Evolutionary conservation across 1,140 invertebrate genomes (phyloP), one percentile per base, ranked within the genome.

Genomic region (Sitophilus oryzae): DNA sequence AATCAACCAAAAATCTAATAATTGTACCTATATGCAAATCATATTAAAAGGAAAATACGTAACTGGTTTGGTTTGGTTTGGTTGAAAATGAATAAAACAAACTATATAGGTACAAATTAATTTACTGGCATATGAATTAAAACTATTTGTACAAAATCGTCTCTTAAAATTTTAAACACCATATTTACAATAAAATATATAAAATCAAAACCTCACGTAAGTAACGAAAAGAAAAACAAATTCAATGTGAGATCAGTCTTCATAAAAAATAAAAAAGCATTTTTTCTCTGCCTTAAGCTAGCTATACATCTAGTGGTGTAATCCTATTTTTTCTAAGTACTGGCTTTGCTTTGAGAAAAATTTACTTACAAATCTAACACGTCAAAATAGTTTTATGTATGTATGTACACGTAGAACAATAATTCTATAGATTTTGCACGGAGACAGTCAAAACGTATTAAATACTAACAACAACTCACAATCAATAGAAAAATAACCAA

Each of bases 221-320:
- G 18, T 42, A 38, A 20, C 25, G 20, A 56, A 48, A 30, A 49
- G 49, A 43, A 56, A 56, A 42, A 43, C 15, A 36, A 52, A 15
- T 36, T 38, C 14, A 36, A 25, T 45, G 56, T 61, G 59, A 61
- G 59, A 61, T 61, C 59, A 61, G 59, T 61, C 59, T 61, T 58
- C 51, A n/a, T 55, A 45, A 52, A 61, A 54, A 58, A 54, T 55
- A 46, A 49, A 50, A 56, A 51, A 50, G 40, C 40, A 4, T 4
- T n/a, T 42, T 42, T 42, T 23, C 3, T 50, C 15, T 34, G 2
- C 19, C 16, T 40, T 16, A 50, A 3, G 5, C 2, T 40, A 10
- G 11, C 22, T 18, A 50, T 50, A 50, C 23, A 18, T 23, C 42
- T 44, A 40, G 41, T 41, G 37, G 45, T 34, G 35, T 48, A 41